Evolutionary conservation across 1,140 invertebrate genomes (phyloP).

Genomic region (Paramacrobiotus metropolitanus): DNA sequence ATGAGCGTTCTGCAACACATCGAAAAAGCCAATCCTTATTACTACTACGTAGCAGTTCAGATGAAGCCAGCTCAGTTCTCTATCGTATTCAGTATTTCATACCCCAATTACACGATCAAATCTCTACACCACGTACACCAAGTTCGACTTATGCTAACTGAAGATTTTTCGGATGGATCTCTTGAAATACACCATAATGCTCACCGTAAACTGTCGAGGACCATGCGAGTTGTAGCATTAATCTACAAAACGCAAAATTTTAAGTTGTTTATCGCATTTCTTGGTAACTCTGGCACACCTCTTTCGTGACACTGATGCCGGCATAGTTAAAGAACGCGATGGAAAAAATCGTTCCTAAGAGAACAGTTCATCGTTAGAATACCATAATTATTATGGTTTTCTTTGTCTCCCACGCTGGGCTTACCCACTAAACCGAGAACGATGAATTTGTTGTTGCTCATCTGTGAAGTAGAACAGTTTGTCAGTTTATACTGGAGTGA

Average conservation of each 20-base stretch:
- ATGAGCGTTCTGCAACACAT: slow-evolving; percentile 35
- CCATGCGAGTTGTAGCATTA: slow-evolving; percentile 62
- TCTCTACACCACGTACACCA: too few species aligned
- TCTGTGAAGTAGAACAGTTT: slow-evolving; percentile 34
- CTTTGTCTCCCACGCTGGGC: too few species aligned
- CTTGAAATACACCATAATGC: too few species aligned
- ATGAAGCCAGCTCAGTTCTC: too few species aligned
- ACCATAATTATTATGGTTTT: neutral
- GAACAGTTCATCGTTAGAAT: slow-evolving; percentile 3
- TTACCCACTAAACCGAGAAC: slow-evolving; percentile 39
- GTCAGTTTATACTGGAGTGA: too few species aligned
- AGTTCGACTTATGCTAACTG: too few species aligned
- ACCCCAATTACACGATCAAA: too few species aligned
- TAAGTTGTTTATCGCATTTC: neutral
- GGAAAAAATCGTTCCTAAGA: slow-evolving; percentile 52
- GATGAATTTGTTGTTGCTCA: slow-evolving; percentile 38
- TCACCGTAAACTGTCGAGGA: slow-evolving; percentile 55
- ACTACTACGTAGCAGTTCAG: neutral
- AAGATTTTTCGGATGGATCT: too few species aligned
- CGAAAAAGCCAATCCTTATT: neutral
- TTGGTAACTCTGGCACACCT: slow-evolving; percentile 32
- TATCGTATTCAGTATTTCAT: too few species aligned
- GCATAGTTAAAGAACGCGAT: slow-evolving; percentile 93
- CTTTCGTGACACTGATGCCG: slow-evolving; percentile 82
- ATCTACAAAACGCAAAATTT: slow-evolving; percentile 4